Percentiles rank a stretch among this genome's conserved stretches.
These are phyloP conservation scores for Drosophila vallismaia DNA, from an alignment of 2,888 invertebrate genomes.

Conservation along the genomic window DNA sequence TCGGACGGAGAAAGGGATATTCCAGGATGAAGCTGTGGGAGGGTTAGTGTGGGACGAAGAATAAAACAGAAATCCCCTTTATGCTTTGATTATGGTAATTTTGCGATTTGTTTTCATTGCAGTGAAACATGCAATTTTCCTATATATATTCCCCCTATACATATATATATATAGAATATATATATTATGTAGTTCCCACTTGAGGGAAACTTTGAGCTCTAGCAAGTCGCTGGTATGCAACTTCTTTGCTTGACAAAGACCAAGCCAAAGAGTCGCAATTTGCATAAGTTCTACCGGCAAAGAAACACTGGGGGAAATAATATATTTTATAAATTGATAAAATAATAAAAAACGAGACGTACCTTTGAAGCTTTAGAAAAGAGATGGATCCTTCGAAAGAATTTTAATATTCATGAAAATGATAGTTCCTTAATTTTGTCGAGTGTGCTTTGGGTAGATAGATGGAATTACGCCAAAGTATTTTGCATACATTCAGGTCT, in stretches of 20 bases:
- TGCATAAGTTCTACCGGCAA: conserved; percentile 65
- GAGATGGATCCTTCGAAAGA: too few species aligned
- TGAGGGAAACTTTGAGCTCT: conserved; percentile 38
- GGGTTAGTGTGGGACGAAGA: conserved; percentile 21
- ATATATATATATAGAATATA: conserved; percentile 13
- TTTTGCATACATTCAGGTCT: conserved; percentile 59
- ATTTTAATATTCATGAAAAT: too few species aligned
- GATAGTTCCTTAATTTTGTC: neutral
- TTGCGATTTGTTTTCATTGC: conserved; percentile 75
- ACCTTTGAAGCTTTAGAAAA: neutral
- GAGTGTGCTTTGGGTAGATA: conserved; percentile 30
- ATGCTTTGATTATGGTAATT: conserved; percentile 74
- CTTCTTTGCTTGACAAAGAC: conserved; percentile 57
- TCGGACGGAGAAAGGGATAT: conserved; percentile 2
- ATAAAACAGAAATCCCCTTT: conserved; percentile 60
- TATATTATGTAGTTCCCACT: conserved; percentile 48
- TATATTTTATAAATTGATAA: neutral
- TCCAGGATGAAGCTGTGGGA: conserved; percentile 22
- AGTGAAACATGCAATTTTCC: conserved; percentile 71
- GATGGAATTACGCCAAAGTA: conserved; percentile 59
- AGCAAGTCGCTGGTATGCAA: conserved; percentile 44
- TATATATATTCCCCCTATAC: conserved; percentile 21
- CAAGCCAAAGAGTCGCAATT: conserved; percentile 48
- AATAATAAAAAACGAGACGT: neutral
- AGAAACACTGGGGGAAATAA: conserved; percentile 7